Percentiles rank a stretch among this genome's conserved stretches.
These are phyloP conservation scores for Pollenia griseotomentosa DNA, from an alignment of 2,888 invertebrate genomes.

Conservation along the genomic window DNA sequence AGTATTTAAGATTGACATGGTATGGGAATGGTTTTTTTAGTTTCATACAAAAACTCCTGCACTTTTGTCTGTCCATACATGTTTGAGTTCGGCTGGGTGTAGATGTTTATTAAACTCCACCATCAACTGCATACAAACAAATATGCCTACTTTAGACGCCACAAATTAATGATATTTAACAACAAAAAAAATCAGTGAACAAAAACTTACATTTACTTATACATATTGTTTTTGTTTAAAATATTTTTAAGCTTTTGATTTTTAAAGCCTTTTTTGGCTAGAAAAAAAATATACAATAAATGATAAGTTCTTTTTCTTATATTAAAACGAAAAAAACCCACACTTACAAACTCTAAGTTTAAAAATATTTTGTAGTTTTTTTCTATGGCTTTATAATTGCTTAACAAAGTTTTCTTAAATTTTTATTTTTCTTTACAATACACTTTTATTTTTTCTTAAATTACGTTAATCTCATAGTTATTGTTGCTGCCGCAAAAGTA, in stretches of 20 bases:
- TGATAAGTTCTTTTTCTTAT: conserved; percentile 46
- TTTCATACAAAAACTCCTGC: conserved; percentile 19
- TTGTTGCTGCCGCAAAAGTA: not conserved
- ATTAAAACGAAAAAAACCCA: not conserved
- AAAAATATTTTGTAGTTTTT: conserved; percentile 25
- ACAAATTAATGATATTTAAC: conserved; percentile 69
- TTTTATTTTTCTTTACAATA: conserved; percentile 9
- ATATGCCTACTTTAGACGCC: conserved; percentile 72
- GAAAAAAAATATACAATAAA: conserved; percentile 5
- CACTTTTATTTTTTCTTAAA: conserved; percentile 11
- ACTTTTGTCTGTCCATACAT: conserved; percentile 7
- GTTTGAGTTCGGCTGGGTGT: not conserved
- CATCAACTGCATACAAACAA: conserved; percentile 23
- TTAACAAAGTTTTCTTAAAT: conserved; percentile 48
- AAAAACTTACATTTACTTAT: not conserved
- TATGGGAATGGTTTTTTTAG: conserved; percentile 66
- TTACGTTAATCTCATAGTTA: conserved; percentile 44
- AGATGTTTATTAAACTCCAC: conserved; percentile 16
- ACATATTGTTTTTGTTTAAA: conserved; percentile 46
- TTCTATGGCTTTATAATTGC: conserved; percentile 55
- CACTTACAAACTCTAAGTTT: conserved; percentile 5
- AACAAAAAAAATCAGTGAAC: conserved; percentile 32
- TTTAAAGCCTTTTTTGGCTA: conserved; percentile 58
- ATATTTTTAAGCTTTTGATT: conserved; percentile 65
- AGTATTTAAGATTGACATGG: conserved; percentile 71